phyloP scores from a whole-genome alignment of 2,113 vertebrate genomes.

The Rhabdornis inornatus region DNA sequence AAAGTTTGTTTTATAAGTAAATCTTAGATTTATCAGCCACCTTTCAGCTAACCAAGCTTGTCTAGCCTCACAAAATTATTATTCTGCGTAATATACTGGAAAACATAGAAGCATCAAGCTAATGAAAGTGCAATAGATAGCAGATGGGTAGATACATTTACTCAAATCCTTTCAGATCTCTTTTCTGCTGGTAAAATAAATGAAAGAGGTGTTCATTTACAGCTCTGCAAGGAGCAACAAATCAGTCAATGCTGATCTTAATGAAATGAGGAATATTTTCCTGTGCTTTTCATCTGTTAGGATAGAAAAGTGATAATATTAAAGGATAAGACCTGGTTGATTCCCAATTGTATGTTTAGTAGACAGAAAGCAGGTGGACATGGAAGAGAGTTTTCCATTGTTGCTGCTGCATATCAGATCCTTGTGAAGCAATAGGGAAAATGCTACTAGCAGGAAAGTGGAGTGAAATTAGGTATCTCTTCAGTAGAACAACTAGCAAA shows the following conservation, averaged over 20 bases:
- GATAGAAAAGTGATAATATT: background rate
- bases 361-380: background rate
- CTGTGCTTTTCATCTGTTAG: background rate
- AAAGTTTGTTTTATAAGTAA: background rate
- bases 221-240: background rate
- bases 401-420: background rate
- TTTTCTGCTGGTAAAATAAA: background rate
- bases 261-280: background rate
- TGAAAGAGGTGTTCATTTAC: background rate
- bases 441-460: background rate
- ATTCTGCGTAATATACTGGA: background rate
- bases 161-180: background rate
- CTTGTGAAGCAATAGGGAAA: background rate
- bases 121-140: background rate
- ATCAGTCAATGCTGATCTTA: background rate
- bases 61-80: background rate
- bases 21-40: background rate
- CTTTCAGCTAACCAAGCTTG: background rate
- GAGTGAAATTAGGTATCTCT: background rate
- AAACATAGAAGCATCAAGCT: background rate
- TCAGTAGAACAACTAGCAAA: background rate
- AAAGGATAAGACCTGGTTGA: background rate
- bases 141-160: rapidly evolving
- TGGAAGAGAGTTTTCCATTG: background rate
- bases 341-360: background rate